A percentile compares a stretch with the other conserved stretches of the same genome.
These are phyloP conservation scores for Emydoidea blandingii DNA, from an alignment of 2,797 vertebrate genomes.

Conservation along the genomic window DNA sequence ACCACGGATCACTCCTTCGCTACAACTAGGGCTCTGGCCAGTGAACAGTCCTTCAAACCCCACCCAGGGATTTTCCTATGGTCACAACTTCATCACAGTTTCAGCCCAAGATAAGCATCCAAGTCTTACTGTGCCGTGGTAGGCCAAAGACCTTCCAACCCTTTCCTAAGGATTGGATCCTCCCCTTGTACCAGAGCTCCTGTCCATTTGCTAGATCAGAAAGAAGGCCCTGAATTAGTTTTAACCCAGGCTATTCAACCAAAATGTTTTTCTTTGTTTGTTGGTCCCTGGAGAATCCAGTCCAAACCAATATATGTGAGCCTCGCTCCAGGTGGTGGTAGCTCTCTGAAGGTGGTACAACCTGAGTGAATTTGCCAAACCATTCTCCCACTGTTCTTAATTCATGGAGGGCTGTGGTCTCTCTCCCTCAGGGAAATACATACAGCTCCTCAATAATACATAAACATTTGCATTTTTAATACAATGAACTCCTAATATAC, in stretches of 20 bases:
- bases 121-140: background rate
- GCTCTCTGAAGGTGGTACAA: background rate
- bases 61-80: background rate
- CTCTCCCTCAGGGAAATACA: background rate
- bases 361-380: background rate
- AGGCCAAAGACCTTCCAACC: no score
- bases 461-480: background rate
- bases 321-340: background rate
- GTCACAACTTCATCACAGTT: background rate
- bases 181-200: background rate
- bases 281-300: background rate
- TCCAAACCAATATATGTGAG: background rate
- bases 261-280: background rate
- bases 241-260: background rate
- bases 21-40: background rate
- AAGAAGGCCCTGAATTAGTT: background rate
- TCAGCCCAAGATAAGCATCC: background rate
- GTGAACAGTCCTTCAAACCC: background rate
- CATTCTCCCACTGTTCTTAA: background rate
- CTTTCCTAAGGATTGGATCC: background rate
- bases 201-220: background rate
- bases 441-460: background rate
- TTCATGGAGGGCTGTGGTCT: background rate
- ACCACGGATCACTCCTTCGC: background rate
- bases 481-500: background rate